Evolutionary conservation across 2,888 invertebrate species (phyloP).

Genomic region (Metellina segmentata): DNA sequence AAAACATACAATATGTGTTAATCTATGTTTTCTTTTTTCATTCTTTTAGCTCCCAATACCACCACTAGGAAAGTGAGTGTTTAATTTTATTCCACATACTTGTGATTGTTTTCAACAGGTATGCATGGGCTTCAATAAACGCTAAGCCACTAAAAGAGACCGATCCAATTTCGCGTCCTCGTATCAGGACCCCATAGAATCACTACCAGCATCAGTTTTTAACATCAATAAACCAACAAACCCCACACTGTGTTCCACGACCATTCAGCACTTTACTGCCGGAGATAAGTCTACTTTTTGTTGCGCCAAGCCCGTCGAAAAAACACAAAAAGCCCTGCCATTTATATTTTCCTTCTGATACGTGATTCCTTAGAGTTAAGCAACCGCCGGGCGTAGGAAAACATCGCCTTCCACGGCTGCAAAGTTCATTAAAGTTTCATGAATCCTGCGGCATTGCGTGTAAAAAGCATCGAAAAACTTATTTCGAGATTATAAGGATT

Average conservation of each 20-base stretch:
- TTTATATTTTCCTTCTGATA: background rate
- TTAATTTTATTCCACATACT: too few relatives aligned
- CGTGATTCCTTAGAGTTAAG: constrained; percentile 16
- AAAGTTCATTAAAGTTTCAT: constrained; percentile 66
- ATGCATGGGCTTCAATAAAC: too few relatives aligned
- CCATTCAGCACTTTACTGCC: background rate
- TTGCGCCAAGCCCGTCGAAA: background rate
- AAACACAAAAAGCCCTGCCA: background rate
- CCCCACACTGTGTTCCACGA: background rate
- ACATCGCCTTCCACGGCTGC: constrained; percentile 1
- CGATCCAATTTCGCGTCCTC: background rate
- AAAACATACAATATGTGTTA: too few relatives aligned
- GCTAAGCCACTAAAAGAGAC: background rate
- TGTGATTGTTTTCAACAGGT: too few relatives aligned
- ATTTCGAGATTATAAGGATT: constrained; percentile 49
- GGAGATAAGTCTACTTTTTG: background rate
- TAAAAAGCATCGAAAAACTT: constrained; percentile 21
- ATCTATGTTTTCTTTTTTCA: too few relatives aligned
- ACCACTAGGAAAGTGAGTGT: too few relatives aligned
- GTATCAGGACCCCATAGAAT: background rate
- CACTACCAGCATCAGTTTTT: background rate
- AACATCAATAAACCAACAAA: background rate
- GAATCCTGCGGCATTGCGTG: constrained; percentile 29
- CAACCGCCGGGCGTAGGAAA: background rate
- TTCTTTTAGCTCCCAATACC: too few relatives aligned